Evolutionary conservation across 2,888 invertebrate species (phyloP).

Genomic region (Drosophila meridionalis): DNA sequence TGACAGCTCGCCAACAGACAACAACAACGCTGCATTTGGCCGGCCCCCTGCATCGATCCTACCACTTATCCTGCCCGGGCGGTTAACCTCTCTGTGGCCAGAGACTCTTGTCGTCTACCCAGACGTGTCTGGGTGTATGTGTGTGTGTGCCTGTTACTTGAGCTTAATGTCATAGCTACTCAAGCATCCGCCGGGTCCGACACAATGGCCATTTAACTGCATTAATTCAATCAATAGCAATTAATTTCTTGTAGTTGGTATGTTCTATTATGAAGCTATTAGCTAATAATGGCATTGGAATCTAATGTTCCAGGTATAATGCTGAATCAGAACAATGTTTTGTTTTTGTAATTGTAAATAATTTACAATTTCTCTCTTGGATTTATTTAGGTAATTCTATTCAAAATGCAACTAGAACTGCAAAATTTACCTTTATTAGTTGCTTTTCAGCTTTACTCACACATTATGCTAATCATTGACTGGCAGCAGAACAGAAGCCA

Average conservation of each 20-base stretch:
- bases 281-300: not conserved
- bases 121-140: constrained; percentile 28
- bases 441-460: not conserved
- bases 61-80: constrained; percentile 47
- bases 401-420: not conserved
- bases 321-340: not conserved
- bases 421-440: not conserved
- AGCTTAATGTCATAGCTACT: constrained; percentile 17
- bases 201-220: constrained; percentile 19
- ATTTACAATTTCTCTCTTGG: not conserved
- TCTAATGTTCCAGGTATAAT: not conserved
- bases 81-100: constrained; percentile 38
- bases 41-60: constrained; percentile 15
- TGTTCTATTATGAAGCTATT: not conserved
- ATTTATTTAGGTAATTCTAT: not conserved
- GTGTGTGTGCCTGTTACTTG: constrained; percentile 1
- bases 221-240: constrained; percentile 47
- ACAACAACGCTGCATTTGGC: constrained; percentile 18
- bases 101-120: constrained; percentile 13
- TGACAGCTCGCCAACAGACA: constrained; percentile 49
- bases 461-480: not conserved
- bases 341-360: not conserved
- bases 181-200: constrained; percentile 11
- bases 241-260: not conserved
- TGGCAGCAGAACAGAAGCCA: not conserved